phyloP scores from a whole-genome alignment of 2,113 vertebrate genomes.

The Calypte anna region DNA sequence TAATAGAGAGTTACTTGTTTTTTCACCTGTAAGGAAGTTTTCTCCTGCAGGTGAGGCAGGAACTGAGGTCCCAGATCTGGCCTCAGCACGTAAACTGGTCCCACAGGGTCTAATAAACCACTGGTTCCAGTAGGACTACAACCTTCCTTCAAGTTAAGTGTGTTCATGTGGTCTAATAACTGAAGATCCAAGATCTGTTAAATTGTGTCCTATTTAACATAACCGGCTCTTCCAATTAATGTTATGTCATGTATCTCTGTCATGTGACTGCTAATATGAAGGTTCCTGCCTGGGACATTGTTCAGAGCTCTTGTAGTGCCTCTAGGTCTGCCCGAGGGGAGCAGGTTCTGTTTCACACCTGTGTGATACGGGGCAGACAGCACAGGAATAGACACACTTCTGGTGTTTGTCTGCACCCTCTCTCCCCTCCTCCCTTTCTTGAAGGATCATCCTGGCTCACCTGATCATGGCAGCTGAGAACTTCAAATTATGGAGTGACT shows the following conservation, averaged over 20 bases:
- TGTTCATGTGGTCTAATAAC: neutral
- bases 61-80: neutral
- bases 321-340: neutral
- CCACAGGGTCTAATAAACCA: neutral
- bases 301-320: neutral
- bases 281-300: neutral
- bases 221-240: neutral
- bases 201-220: neutral
- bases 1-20: neutral
- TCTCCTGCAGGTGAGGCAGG: neutral
- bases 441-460: neutral
- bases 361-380: accelerated
- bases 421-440: neutral
- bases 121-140: neutral
- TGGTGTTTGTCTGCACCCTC: neutral
- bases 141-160: neutral
- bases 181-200: neutral
- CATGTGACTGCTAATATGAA: neutral
- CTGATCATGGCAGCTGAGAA: neutral
- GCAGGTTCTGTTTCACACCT: neutral
- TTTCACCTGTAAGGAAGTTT: neutral
- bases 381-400: neutral
- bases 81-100: neutral
- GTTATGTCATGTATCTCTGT: neutral
- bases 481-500: neutral